Evolutionary conservation across 2,113 vertebrate species (phyloP).

Genomic region (Bufo bufo): DNA sequence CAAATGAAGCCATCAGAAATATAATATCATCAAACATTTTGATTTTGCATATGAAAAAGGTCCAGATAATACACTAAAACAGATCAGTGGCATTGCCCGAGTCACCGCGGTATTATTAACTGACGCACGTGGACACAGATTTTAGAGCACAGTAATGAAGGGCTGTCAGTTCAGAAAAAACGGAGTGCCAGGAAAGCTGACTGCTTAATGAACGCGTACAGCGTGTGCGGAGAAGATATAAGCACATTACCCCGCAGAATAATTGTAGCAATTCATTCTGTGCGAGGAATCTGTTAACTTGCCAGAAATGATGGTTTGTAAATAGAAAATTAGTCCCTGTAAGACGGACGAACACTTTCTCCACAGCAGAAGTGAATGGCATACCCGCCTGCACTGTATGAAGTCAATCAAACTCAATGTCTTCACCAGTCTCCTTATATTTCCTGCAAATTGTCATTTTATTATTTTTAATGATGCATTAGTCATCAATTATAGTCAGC

Average conservation of each 20-base stretch:
- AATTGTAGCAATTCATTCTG: slow-evolving; percentile 46
- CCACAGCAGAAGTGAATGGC: slow-evolving; percentile 7
- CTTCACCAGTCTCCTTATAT: neutral
- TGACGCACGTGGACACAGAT: slow-evolving; percentile 32
- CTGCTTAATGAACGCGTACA: slow-evolving; percentile 47
- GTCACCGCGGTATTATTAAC: slow-evolving; percentile 44
- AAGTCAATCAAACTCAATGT: slow-evolving; percentile 49
- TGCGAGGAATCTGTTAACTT: slow-evolving; percentile 13
- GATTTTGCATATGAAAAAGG: slow-evolving; percentile 43
- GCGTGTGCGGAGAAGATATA: slow-evolving; percentile 49
- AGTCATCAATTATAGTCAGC: too few species aligned
- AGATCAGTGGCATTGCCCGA: slow-evolving; percentile 9
- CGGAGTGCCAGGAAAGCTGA: slow-evolving; percentile 35
- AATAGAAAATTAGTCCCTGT: slow-evolving; percentile 36
- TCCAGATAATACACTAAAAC: slow-evolving; percentile 15
- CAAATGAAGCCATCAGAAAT: slow-evolving; percentile 24
- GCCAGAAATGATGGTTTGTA: slow-evolving; percentile 28
- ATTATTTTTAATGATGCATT: too few species aligned
- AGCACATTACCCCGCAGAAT: slow-evolving; percentile 30
- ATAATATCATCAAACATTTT: slow-evolving; percentile 43
- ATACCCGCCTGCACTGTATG: slow-evolving; percentile 25
- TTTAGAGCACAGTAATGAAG: slow-evolving; percentile 30
- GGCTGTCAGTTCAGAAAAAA: slow-evolving; percentile 31
- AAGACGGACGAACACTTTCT: slow-evolving; percentile 12
- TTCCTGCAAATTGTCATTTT: neutral